Percentiles rank a stretch among this genome's conserved stretches.
phyloP scores from a whole-genome alignment of 2,113 vertebrate genomes.

The Rafetus swinhoei region DNA sequence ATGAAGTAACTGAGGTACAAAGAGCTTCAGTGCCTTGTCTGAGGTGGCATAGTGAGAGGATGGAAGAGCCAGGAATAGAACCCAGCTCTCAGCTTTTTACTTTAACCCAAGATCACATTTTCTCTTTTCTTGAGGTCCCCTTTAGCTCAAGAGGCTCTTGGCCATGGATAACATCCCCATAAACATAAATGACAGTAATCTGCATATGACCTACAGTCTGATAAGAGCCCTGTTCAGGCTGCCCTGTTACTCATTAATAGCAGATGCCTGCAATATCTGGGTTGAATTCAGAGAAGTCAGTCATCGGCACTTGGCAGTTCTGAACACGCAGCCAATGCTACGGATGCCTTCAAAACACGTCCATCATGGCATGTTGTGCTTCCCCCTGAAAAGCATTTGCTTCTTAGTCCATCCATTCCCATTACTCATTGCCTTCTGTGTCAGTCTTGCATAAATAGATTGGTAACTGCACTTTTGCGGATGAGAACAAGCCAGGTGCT shows the following conservation, averaged over 20 bases:
- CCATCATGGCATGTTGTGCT: background rate
- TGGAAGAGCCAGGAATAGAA: background rate
- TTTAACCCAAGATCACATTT: background rate
- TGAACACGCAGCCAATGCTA: constrained; percentile 6
- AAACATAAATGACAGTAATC: background rate
- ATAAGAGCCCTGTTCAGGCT: background rate
- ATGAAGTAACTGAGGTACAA: background rate
- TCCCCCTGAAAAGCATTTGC: background rate
- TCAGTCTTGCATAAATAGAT: constrained; percentile 40
- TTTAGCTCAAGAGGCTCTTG: background rate
- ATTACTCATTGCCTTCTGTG: constrained; percentile 30
- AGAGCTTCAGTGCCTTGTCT: background rate
- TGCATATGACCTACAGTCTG: background rate
- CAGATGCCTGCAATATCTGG: constrained; percentile 21
- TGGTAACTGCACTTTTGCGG: constrained; percentile 28
- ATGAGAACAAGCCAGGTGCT: constrained; percentile 15
- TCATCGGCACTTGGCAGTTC: constrained; percentile 43
- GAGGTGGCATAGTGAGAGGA: background rate
- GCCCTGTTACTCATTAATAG: background rate
- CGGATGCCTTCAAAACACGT: constrained; percentile 45
- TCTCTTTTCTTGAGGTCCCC: background rate
- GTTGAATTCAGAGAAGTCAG: background rate
- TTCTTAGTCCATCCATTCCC: background rate
- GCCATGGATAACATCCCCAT: background rate
- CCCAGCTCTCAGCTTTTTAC: background rate